Evolutionary conservation across 2,888 invertebrate genomes (phyloP), one percentile per base, ranked within the genome.

Genomic region (Bombyx huttoni): DNA sequence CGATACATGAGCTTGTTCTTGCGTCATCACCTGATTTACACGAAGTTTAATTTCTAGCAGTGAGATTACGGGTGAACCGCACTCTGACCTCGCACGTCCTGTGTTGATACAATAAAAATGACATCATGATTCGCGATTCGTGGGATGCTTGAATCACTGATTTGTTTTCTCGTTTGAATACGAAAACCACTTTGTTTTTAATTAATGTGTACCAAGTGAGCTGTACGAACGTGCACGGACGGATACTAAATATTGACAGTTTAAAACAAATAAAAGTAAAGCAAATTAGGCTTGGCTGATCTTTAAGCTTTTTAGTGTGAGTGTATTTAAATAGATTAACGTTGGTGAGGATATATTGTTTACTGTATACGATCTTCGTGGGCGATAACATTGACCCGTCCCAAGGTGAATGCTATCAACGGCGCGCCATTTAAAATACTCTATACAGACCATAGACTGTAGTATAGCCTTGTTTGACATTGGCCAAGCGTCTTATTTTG

Each of bases 321-420:
- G 40, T 40, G 12, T 10, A 40, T 8, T 40, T 40, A 40, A 40
- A 40, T 7, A 40, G 12, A 45, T 50, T 13, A 13, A 13, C 14
- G 24, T 13, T 50, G 9, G 50, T 46, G 14, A 46, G n/a, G 14
- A 45, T 9, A 13, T 9, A 46, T 13, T 24, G 24, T 50, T 50
- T 50, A 49, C 12, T 8, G 40, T 40, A 24, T 24, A 24, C 40
- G 40, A 40, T 10, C 40, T 40, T 58, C 63, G 81, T 78, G 73
- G 74, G 75, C 70, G 70, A 67, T 68, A 70, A 75, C 73, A 72
- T 78, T 81, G 81, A 79, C 81, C 76, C 70, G 68, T 67, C 64
- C 57, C 78, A 81, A 84, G 83, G 83, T 83, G 77, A 82, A 65
- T 60, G 69, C 61, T 56, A 62, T 64, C 60, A 61, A 57, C 45